A percentile compares a stretch with the other conserved stretches of the same genome.
Conservation (phyloP, 2,113 vertebrate species). For the Hiodon alosoides region DNA sequence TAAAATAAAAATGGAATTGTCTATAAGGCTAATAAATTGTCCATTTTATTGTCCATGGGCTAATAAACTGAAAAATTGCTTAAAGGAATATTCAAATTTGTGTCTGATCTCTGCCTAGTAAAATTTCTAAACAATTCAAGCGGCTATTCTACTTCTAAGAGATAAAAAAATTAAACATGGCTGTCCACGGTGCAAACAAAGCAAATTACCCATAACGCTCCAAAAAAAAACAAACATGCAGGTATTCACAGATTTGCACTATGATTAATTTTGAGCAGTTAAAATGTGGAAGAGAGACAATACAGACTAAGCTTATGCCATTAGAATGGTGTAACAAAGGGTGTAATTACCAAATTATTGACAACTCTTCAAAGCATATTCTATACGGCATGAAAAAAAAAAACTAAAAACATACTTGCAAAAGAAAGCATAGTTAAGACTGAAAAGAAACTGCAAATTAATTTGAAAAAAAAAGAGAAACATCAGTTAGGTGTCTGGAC, state of each 20-base stretch:
- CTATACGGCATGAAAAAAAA: neutral
- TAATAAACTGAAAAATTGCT: constrained; percentile 1
- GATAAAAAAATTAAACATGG: too few species aligned
- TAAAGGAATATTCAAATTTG: neutral
- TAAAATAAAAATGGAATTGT: neutral
- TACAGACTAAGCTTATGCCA: too few species aligned
- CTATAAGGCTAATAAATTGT: neutral
- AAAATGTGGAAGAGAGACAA: too few species aligned
- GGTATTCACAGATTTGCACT: neutral
- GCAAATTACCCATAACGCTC: neutral
- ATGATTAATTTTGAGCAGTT: too few species aligned
- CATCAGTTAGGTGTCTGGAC: too few species aligned
- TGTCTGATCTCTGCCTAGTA: too few species aligned
- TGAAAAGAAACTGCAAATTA: neutral
- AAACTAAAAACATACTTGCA: constrained; percentile 17
- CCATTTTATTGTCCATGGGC: constrained; percentile 4
- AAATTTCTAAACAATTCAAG: too few species aligned
- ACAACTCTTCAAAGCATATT: too few species aligned
- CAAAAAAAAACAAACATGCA: neutral
- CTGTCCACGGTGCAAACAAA: neutral
- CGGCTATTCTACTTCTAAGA: too few species aligned
- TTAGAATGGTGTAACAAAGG: too few species aligned
- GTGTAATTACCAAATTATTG: too few species aligned
- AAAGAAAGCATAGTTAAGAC: neutral
- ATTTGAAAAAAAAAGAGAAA: constrained; percentile 1